These are phyloP conservation scores for Helicoverpa zea DNA, from an alignment of 1,140 invertebrate species.

Conservation along the genomic window DNA sequence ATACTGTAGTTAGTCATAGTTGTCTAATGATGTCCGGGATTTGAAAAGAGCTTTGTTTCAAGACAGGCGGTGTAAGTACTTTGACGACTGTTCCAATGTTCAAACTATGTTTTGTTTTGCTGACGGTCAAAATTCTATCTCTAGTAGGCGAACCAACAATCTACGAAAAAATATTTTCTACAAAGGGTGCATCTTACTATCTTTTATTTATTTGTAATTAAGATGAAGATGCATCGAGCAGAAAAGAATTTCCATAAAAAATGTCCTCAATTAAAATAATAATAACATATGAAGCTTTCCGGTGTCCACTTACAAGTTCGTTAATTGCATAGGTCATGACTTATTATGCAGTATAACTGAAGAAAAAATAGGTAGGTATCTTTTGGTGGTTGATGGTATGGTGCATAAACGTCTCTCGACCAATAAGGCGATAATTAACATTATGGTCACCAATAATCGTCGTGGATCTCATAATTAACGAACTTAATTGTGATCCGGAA, in stretches of 20 bases:
- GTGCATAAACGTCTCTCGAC: neutral
- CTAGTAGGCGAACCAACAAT: no score
- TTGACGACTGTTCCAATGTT: no score
- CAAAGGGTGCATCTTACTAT: neutral
- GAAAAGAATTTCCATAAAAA: neutral
- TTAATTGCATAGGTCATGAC: neutral
- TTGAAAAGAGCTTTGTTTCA: no score
- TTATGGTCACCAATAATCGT: neutral
- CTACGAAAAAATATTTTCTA: no score
- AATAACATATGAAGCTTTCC: neutral
- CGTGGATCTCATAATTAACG: neutral
- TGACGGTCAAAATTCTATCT: no score
- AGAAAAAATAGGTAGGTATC: neutral
- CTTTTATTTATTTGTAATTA: neutral
- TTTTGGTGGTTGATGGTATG: neutral
- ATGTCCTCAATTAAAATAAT: neutral
- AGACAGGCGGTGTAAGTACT: no score
- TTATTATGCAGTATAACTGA: neutral
- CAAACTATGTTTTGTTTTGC: no score
- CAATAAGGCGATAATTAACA: neutral
- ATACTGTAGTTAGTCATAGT: neutral
- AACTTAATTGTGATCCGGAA: neutral
- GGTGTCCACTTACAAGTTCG: neutral
- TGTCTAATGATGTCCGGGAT: constrained; percentile 7
- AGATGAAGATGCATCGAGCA: neutral